Evolutionary conservation across 2,888 invertebrate species (phyloP).

Genomic region (Caenorhabditis zanzibari): DNA sequence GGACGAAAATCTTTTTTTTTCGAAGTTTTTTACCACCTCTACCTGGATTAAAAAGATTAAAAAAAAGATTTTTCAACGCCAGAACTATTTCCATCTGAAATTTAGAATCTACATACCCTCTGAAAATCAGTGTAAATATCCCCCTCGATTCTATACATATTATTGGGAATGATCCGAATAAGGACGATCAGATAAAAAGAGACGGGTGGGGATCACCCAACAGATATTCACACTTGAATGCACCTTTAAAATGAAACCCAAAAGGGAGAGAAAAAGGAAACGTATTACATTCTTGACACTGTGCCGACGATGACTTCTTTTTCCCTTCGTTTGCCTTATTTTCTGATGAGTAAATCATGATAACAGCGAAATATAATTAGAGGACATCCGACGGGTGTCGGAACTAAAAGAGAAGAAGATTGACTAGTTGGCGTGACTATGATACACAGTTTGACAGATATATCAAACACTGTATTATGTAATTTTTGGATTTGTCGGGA

Average conservation of each 20-base stretch:
- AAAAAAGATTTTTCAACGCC: too few relatives aligned
- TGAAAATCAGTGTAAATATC: slow-evolving; percentile 20
- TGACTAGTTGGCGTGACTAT: slow-evolving; percentile 43
- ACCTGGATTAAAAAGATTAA: too few relatives aligned
- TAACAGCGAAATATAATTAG: slow-evolving; percentile 40
- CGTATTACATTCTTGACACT: slow-evolving; percentile 54
- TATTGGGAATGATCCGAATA: slow-evolving; percentile 44
- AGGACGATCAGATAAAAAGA: slow-evolving; percentile 59
- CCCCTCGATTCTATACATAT: not conserved
- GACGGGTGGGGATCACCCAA: slow-evolving; percentile 48
- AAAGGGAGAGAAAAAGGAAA: not conserved
- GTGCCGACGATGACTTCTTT: slow-evolving; percentile 30
- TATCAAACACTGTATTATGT: not conserved
- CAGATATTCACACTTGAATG: slow-evolving; percentile 65
- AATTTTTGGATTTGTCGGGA: not conserved
- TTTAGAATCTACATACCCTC: not conserved
- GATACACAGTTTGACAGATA: slow-evolving; percentile 6
- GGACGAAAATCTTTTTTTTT: too few relatives aligned
- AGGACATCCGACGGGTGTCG: slow-evolving; percentile 25
- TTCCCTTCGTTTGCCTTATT: not conserved
- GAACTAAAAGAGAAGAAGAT: not conserved
- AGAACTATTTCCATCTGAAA: not conserved
- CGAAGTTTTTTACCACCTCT: too few relatives aligned
- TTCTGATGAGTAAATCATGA: slow-evolving; percentile 40
- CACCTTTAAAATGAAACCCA: slow-evolving; percentile 33